Evolutionary conservation across 2,797 vertebrate species (phyloP), one percentile per base, ranked within the genome.

Genomic region (Coranthus polyacanthus): DNA sequence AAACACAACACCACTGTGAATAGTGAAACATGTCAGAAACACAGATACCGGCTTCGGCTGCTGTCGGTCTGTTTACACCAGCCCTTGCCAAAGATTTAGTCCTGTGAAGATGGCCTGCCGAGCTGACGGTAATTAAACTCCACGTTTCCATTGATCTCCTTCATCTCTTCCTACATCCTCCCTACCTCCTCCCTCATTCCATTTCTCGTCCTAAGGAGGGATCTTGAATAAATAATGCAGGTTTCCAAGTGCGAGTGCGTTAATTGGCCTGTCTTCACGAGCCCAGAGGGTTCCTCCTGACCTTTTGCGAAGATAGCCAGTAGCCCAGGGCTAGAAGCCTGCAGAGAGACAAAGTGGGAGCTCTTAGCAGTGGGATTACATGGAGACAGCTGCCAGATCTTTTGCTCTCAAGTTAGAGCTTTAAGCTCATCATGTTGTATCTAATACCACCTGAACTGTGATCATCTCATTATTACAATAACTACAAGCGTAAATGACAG

Each of bases 201-300:
- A 64, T 34, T 77, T 73, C 72, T 68, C 55, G 6, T 87, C 77
- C 75, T 68, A 53, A 80, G 75, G 69, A 88, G 56, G 73, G 67
- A 72, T 78, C 51, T 82, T 88, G 85, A 89, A 94, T 94, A 93
- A 94, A 93, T 92, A 91, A 93, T 93, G 84, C 67, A 47, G 46
- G 59, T 77, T 89, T 89, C 83, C 68, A 47, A 81, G 78, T 69
- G 87, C 45, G 84, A 75, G 52, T 60, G 75, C 65, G 86, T 93
- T 94, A 94, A 94, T 94, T 94, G 92, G 92, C 83, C 83, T 89
- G 88, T 90, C 89, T 88, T 89, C 81, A 92, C 74, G 82, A 90
- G 88, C 61, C 69, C 72, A 61, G 74, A 73, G 87, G 84, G 81
- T 81, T 83, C 53, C 20, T 16, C 37, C 80, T 93, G 93, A 94